These are phyloP conservation scores for Dasypolia templi DNA, from an alignment of 2,888 invertebrate genomes.

Conservation along the genomic window DNA sequence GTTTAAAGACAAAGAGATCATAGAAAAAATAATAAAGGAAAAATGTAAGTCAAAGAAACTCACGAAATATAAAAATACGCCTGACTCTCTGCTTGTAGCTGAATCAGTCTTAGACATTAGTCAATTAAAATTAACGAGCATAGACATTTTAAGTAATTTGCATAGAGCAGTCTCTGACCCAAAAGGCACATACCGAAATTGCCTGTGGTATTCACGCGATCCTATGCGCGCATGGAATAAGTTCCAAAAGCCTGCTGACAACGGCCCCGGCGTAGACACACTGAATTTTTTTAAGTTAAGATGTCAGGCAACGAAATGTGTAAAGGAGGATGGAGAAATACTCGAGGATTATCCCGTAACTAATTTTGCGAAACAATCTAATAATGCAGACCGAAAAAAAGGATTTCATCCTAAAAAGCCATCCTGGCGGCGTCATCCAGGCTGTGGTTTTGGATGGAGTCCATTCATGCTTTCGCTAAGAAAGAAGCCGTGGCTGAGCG, in stretches of 20 bases:
- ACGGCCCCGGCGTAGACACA: slow-evolving; percentile 61
- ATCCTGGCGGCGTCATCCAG: slow-evolving; percentile 30
- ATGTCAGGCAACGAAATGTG: slow-evolving; percentile 53
- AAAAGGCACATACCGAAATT: slow-evolving; percentile 48
- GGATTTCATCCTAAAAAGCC: slow-evolving; percentile 50
- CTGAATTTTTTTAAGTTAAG: slow-evolving; percentile 64
- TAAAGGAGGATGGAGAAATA: slow-evolving; percentile 39
- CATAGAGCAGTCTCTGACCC: slow-evolving; percentile 63
- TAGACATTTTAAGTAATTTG: slow-evolving; percentile 47
- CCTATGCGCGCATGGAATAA: slow-evolving; percentile 51
- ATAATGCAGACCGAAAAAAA: slow-evolving; percentile 64
- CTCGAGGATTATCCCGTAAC: slow-evolving; percentile 64
- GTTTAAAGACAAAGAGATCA: slow-evolving; percentile 42
- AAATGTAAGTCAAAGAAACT: slow-evolving; percentile 54
- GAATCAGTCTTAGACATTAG: slow-evolving; percentile 64
- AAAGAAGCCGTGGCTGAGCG: slow-evolving; percentile 32
- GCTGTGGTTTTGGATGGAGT: slow-evolving; percentile 34
- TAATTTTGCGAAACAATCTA: slow-evolving; percentile 64
- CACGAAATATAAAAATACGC: slow-evolving; percentile 49
- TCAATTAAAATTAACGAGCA: slow-evolving; percentile 47
- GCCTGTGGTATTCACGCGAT: slow-evolving; percentile 56
- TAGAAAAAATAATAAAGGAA: slow-evolving; percentile 41
- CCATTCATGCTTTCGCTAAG: slow-evolving; percentile 38
- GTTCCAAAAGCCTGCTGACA: slow-evolving; percentile 46
- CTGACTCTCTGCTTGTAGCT: slow-evolving; percentile 57